A percentile compares a stretch with the other conserved stretches of the same genome.
These are phyloP conservation scores for Dasyprocta punctata DNA, from an alignment of 2,113 vertebrate genomes.

Conservation along the genomic window DNA sequence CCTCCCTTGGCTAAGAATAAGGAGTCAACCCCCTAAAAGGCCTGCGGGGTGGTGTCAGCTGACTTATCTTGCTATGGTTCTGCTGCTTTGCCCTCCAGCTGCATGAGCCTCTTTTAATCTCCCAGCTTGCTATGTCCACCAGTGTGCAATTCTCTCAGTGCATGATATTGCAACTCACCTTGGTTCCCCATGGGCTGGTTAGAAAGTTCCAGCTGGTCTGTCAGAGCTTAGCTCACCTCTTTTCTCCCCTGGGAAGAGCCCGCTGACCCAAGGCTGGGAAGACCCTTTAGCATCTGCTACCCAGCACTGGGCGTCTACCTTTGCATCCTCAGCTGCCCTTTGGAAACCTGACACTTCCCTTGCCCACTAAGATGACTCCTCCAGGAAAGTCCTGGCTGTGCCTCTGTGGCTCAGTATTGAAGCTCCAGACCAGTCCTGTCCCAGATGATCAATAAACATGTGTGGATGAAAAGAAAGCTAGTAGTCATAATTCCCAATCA, in stretches of 20 bases:
- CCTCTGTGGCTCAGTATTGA: accelerated
- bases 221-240: not conserved
- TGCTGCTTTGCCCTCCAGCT: not conserved
- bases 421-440: not conserved
- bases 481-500: not conserved
- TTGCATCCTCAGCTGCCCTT: not conserved
- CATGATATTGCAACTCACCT: not conserved
- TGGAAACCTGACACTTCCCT: not conserved
- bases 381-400: not conserved
- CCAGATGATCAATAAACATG: not conserved
- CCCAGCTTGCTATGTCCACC: not conserved
- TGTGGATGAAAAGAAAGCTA: not conserved
- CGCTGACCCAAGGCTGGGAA: not conserved
- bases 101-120: not conserved
- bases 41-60: not conserved
- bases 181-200: not conserved
- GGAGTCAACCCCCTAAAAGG: accelerated
- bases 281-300: not conserved
- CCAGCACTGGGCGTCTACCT: too few relatives aligned
- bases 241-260: not conserved
- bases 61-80: not conserved
- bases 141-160: not conserved
- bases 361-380: not conserved
- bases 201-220: not conserved
- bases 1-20: not conserved